These are phyloP conservation scores for Aegotheles bennettii DNA, from an alignment of 2,113 vertebrate species.

Conservation along the genomic window DNA sequence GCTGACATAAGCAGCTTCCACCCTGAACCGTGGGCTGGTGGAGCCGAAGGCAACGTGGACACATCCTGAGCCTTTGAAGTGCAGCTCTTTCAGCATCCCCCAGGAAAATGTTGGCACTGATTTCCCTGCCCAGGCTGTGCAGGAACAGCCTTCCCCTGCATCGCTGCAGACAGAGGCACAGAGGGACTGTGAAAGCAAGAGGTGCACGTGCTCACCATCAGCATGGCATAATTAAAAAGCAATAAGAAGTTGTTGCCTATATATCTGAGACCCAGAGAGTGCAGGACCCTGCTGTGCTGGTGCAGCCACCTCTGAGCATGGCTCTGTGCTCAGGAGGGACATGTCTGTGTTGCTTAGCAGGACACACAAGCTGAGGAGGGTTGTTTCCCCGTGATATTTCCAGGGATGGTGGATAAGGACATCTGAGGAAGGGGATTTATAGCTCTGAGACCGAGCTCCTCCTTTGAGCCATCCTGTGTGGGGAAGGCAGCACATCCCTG, in stretches of 20 bases:
- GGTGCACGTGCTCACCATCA: background rate
- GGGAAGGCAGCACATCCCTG: background rate
- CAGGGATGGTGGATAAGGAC: background rate
- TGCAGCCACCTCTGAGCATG: background rate
- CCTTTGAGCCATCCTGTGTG: accelerated
- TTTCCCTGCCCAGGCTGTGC: background rate
- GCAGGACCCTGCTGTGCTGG: background rate
- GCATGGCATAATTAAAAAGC: background rate
- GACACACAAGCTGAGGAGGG: background rate
- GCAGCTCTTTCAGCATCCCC: slow-evolving; percentile 20
- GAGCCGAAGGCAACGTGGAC: slow-evolving; percentile 43
- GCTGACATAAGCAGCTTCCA: slow-evolving; percentile 56
- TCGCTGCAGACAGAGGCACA: background rate
- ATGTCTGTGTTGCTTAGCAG: background rate
- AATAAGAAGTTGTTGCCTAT: background rate
- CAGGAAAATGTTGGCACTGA: background rate
- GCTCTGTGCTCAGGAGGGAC: background rate
- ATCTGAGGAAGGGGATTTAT: background rate
- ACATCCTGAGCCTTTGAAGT: slow-evolving; percentile 50
- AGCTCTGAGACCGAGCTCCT: background rate
- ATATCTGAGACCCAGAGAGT: accelerated
- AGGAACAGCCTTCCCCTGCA: background rate
- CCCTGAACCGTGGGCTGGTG: background rate
- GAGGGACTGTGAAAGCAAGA: background rate
- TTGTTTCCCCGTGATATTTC: background rate